phyloP scores from a whole-genome alignment of 2,888 invertebrate genomes.

The Parelbella ahira region DNA sequence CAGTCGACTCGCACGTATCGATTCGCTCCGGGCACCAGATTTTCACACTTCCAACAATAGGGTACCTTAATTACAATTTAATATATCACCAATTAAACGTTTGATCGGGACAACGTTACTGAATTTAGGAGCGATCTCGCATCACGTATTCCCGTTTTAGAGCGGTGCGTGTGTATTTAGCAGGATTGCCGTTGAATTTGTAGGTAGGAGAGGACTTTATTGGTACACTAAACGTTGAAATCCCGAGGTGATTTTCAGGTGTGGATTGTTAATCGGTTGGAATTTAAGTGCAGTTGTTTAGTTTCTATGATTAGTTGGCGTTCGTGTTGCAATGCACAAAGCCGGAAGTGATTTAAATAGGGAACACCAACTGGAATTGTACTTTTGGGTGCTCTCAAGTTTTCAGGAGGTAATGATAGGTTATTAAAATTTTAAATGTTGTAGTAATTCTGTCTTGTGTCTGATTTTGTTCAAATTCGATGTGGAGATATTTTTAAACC shows the following conservation, averaged over 20 bases:
- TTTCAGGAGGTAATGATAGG: too few relatives aligned
- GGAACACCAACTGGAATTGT: conserved; percentile 1
- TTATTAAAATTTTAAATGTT: too few relatives aligned
- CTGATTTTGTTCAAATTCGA: too few relatives aligned
- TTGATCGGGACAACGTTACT: conserved; percentile 57
- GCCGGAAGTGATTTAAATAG: conserved; percentile 13
- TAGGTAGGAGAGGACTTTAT: conserved; percentile 32
- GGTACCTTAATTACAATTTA: conserved; percentile 76
- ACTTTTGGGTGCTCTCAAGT: too few relatives aligned
- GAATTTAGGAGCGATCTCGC: conserved; percentile 41
- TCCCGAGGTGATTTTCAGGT: conserved; percentile 43
- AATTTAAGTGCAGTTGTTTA: conserved; percentile 30
- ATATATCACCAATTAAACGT: conserved; percentile 76
- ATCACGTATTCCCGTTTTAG: conserved; percentile 9
- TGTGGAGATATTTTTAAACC: too few relatives aligned
- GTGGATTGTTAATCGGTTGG: conserved; percentile 42
- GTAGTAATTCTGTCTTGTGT: too few relatives aligned
- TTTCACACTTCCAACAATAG: conserved; percentile 60
- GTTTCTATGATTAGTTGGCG: conserved; percentile 23
- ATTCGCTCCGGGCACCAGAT: conserved; percentile 39
- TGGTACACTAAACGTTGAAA: conserved; percentile 39
- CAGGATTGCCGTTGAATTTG: conserved; percentile 31
- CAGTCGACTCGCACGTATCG: conserved; percentile 40
- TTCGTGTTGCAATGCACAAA: conserved; percentile 16
- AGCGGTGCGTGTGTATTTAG: conserved; percentile 33